Base-by-base conservation (phyloP, 2,888 invertebrate species). In the Poecilus cupreus region DNA sequence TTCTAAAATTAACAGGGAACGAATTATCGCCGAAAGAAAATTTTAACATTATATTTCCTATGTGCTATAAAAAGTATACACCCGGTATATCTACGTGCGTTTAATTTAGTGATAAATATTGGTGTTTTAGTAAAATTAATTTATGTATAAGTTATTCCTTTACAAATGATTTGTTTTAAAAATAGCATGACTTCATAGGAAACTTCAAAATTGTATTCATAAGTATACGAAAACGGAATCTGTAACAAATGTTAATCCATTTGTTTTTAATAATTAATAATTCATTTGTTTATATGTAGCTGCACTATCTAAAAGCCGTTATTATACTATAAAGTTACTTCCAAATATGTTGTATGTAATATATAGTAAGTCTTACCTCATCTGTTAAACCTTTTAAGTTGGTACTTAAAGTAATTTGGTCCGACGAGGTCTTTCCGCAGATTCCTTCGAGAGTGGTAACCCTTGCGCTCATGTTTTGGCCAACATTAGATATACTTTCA, bases 391-490 rank as follows among this genome's bases (percentile, higher is more conserved):
- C 86, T 60, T 85, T 85, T 54, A 88, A 83, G 43, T 86, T 85
- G 18, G 83, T 84, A 46, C 84, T 77, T 81, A 87, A 82, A 6
- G 83, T 82, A 64, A 85, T 84, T 78, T 85, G 85, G 46, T 83
- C 83, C 1, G 84, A 82, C 1, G 83, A 75, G 54, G 84, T 86
- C 83, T 86, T 86, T 46, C 85, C 86, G 82, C 87, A 88, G 76
- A 87, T 86, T 11, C 86, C 88, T 76, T 89, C 88, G 76, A 90
- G 84, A 4, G 90, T 89, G 81, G 88, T 87, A 18, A 90, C 87
- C 77, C 88, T 87, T 75, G 88, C 87, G 75, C 87, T 90, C 24
- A 90, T 86, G 81, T 89, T 89, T 74, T 88, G 88, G 26, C 86
- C 87, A 60, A 85, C 86, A 37, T 90, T 89, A 84, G 88, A 87